phyloP scores from a whole-genome alignment of 2,888 invertebrate genomes.

The Magallana nippona region DNA sequence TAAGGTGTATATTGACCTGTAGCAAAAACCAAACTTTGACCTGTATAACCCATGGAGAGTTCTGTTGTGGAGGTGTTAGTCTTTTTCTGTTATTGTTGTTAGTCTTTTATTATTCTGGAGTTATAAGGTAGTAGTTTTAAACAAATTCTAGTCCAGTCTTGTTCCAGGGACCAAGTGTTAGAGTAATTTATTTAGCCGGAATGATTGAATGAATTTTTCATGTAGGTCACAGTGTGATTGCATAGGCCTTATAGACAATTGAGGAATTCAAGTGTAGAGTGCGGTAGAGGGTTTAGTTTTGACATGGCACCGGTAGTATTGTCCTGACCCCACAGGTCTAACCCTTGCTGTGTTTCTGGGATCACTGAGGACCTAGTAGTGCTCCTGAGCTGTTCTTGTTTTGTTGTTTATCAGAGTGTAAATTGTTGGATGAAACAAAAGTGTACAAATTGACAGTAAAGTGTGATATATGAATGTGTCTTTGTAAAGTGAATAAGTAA shows the following conservation, averaged over 20 bases:
- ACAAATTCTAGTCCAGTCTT: not conserved
- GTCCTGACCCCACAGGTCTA: not conserved
- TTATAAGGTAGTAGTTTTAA: constrained; percentile 1
- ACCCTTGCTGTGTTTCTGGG: not conserved
- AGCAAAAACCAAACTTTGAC: no score
- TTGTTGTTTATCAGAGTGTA: no score
- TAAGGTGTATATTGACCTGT: no score
- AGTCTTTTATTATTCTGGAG: no score
- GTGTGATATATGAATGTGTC: no score
- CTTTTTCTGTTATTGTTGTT: no score
- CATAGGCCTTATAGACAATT: not conserved
- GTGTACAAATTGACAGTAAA: no score
- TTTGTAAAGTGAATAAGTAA: no score
- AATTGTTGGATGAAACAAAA: no score
- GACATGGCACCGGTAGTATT: not conserved
- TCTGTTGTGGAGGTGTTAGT: no score
- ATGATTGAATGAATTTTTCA: constrained; percentile 26
- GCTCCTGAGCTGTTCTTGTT: not conserved
- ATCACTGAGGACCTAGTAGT: not conserved
- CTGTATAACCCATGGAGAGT: no score
- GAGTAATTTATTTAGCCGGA: not conserved
- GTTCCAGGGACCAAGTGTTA: not conserved
- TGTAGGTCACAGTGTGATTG: constrained; percentile 16
- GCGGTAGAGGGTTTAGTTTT: not conserved
- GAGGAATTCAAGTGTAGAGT: not conserved